Conservation (phyloP, 2,113 vertebrate species). For the Dasyornis broadbenti region DNA sequence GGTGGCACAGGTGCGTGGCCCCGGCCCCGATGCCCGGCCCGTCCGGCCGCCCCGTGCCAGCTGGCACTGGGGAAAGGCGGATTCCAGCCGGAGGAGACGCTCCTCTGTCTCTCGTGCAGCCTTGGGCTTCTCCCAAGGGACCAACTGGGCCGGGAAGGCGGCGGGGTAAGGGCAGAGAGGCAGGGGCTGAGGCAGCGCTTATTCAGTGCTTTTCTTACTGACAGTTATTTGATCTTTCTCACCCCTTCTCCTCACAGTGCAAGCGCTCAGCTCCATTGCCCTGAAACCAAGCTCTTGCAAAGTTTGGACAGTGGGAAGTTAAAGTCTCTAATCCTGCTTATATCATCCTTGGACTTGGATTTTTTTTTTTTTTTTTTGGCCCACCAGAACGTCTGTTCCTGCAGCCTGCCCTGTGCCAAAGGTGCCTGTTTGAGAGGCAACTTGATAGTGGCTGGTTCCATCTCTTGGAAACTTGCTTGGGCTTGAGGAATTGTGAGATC, state of each 20-base stretch:
- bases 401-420: neutral
- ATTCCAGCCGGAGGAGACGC: neutral
- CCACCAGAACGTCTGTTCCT: neutral
- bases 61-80: neutral
- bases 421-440: neutral
- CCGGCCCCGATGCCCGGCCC: neutral
- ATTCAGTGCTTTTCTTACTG: neutral
- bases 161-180: neutral
- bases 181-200: neutral
- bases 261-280: neutral
- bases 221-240: neutral
- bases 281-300: neutral
- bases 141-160: neutral
- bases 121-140: neutral
- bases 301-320: neutral
- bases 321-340: rapidly evolving
- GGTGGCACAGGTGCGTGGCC: neutral
- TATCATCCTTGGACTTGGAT: rapidly evolving
- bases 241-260: neutral
- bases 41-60: neutral
- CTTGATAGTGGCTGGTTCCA: neutral
- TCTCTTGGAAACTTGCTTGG: rapidly evolving
- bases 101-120: neutral
- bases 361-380: neutral
- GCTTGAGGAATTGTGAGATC: neutral